Conservation (phyloP, 2,113 vertebrate genomes). For the Cariama cristata region DNA sequence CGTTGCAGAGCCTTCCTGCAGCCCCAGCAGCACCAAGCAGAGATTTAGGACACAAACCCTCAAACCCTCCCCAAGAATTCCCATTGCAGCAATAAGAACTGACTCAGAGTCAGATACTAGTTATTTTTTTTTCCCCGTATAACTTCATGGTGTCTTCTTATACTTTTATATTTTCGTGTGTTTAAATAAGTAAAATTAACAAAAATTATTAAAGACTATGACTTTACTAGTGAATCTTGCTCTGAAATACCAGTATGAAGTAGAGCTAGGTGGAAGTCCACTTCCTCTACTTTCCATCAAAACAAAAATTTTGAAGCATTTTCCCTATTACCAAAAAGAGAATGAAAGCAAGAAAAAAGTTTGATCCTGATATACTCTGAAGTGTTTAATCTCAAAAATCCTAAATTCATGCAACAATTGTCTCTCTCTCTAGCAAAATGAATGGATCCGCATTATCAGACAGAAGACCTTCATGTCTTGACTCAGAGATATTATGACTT, state of each 20-base stretch:
- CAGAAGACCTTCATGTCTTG: background rate
- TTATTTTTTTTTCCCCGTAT: rapidly evolving
- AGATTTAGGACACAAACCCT: background rate
- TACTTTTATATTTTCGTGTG: background rate
- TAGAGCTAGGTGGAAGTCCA: background rate
- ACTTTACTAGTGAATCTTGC: background rate
- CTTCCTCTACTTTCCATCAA: background rate
- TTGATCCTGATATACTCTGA: background rate
- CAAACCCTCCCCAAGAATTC: background rate
- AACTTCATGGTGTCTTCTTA: background rate
- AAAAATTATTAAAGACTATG: background rate
- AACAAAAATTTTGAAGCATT: background rate
- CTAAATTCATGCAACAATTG: background rate
- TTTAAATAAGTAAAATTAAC: background rate
- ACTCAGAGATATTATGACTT: background rate
- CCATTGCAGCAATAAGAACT: background rate
- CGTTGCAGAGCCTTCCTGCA: background rate
- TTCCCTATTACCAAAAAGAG: background rate
- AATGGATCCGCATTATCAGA: background rate
- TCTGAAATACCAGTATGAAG: background rate
- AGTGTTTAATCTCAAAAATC: background rate
- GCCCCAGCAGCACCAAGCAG: background rate
- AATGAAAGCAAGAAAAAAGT: background rate
- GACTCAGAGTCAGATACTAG: background rate
- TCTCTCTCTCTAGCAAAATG: background rate